Evolutionary conservation across 92 coral and sea anemone genomes (phyloP).

Genomic region (Pocillopora grandis): DNA sequence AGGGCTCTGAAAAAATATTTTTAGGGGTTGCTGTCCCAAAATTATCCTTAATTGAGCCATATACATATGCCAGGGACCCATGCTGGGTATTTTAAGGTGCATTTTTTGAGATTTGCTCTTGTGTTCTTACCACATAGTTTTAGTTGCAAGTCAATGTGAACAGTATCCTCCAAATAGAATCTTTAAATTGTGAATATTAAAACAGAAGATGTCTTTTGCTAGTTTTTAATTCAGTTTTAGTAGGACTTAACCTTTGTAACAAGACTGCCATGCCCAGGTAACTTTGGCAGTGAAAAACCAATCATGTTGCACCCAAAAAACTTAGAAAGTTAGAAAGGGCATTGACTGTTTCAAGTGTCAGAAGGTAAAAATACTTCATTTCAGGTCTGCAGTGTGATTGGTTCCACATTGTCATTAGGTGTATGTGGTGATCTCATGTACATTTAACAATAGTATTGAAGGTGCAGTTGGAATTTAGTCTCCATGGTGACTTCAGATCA

Average conservation of each 20-base stretch:
- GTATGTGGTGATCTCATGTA: not conserved
- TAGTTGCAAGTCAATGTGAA: not conserved
- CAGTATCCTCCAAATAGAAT: not conserved
- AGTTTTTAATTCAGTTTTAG: conserved; percentile 13
- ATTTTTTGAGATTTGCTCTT: not conserved
- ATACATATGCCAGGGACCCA: too few species aligned
- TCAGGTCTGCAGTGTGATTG: not conserved
- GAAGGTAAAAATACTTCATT: not conserved
- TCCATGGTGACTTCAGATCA: too few species aligned
- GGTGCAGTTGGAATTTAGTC: too few species aligned
- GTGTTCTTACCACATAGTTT: not conserved
- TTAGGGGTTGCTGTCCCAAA: too few species aligned
- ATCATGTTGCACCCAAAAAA: not conserved
- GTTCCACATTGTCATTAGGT: too few species aligned
- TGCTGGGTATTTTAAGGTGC: not conserved
- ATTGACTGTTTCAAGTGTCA: not conserved
- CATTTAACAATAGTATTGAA: not conserved
- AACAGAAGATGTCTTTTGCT: not conserved
- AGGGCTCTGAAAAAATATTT: too few species aligned
- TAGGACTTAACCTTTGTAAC: not conserved
- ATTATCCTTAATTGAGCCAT: too few species aligned
- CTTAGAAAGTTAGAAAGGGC: not conserved
- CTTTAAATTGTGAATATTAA: not conserved
- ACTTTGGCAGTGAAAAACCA: too few species aligned
- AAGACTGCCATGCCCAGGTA: not conserved